Evolutionary conservation across 92 coral and sea anemone genomes (phyloP), one percentile per base, ranked within the genome.

Genomic region (Parazoanthus atlanticus): DNA sequence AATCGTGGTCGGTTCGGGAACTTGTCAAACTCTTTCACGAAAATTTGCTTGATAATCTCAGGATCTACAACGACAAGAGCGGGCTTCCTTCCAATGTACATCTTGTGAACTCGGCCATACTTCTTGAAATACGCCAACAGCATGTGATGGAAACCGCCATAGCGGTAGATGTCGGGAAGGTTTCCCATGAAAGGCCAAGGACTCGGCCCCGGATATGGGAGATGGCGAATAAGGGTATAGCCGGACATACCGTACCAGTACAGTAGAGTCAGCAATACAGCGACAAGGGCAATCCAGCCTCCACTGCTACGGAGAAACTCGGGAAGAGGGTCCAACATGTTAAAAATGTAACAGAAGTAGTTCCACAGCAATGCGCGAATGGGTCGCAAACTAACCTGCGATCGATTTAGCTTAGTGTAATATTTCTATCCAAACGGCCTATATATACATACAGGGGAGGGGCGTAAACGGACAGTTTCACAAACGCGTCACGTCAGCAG

Each of bases 161-260:
- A 87, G 80, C 86, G 88, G 36, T 83, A 73, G 6, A 94, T 82
- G 41, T 94, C 95, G n/a, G 70, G 89, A n/a, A 94, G 82, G 82
- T 91, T 94, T 5, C 97, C 97, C 9, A 94, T 31, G 90, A 90
- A 94, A 10, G 97, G 97, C 95, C 92, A 92, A 0, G 95, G 94
- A 79, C 85, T 91, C 3, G 95, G 93, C 17, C 95, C 97, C 0
- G 90, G 92, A 31, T 91, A 85, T 1, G 91, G 88, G 2, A 91
- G 88, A 76, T 79, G 64, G 8, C 92, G 81, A 36, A 94, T 85
- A 33, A 92, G 28, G 7, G 91, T 84, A 82, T 92, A 94, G 6
- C 88, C 73, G 49, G 89, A 84, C 15, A 92, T 77, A 5, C 97
- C 97, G 46, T 74, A 82, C 97, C 97, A 94, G 88, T 91, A 91